Conservation (phyloP, 2,113 vertebrate genomes). For the Leptobrachium leishanense region DNA sequence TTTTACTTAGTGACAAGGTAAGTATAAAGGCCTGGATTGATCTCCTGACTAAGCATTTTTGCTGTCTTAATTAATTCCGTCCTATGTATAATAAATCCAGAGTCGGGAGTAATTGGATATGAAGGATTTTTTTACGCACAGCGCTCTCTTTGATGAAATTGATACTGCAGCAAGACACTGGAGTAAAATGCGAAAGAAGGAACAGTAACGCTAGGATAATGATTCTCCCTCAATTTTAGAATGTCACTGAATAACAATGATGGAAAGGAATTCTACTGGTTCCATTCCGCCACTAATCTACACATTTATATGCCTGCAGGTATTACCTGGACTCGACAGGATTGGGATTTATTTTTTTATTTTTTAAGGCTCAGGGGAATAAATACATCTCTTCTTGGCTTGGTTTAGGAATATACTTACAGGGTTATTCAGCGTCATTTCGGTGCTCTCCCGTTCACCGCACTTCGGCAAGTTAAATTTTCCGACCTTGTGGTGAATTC, state of each 20-base stretch:
- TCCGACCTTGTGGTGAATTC: too few relatives aligned
- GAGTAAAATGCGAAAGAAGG: background rate
- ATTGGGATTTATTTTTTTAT: too few relatives aligned
- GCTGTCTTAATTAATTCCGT: conserved; percentile 63
- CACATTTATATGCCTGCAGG: too few relatives aligned
- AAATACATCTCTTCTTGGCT: too few relatives aligned
- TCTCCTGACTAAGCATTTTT: conserved; percentile 57
- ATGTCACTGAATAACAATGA: conserved; percentile 1
- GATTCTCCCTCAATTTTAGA: background rate
- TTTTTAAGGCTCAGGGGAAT: too few relatives aligned
- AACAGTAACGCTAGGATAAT: background rate
- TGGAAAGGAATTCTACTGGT: too few relatives aligned
- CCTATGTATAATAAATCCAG: conserved; percentile 59
- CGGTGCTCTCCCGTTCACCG: too few relatives aligned
- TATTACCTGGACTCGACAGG: too few relatives aligned
- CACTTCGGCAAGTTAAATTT: too few relatives aligned
- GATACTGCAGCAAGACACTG: conserved; percentile 51
- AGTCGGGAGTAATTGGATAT: conserved; percentile 54
- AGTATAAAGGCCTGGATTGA: conserved; percentile 57
- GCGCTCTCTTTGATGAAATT: conserved; percentile 33
- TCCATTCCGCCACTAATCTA: too few relatives aligned
- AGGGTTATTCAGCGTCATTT: too few relatives aligned
- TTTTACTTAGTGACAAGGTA: conserved; percentile 59
- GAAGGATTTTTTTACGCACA: conserved; percentile 46
- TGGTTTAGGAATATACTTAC: too few relatives aligned